These are phyloP conservation scores for Spatulosminthurus flaviceps DNA, from an alignment of 2,888 invertebrate genomes.

Conservation along the genomic window DNA sequence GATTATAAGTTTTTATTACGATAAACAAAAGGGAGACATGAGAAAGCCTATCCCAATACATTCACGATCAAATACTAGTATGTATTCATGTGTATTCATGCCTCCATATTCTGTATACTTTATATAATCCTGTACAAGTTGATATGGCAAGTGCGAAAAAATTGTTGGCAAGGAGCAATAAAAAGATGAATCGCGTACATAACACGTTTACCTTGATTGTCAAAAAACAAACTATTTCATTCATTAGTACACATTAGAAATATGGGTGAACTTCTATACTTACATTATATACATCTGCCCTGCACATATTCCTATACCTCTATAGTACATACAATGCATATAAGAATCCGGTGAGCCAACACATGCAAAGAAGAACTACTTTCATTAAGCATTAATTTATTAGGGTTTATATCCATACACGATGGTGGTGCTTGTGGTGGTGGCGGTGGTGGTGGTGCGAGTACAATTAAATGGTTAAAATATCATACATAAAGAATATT, in stretches of 20 bases:
- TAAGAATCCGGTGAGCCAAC: conserved; percentile 1
- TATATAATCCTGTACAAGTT: too few relatives aligned
- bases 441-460: neutral
- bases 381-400: conserved; percentile 42
- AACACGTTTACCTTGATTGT: conserved; percentile 47
- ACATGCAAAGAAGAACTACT: conserved; percentile 35
- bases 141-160: too few relatives aligned
- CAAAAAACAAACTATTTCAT: conserved; percentile 44
- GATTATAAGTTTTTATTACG: too few relatives aligned
- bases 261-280: conserved; percentile 10
- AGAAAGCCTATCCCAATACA: too few relatives aligned
- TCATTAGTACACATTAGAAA: conserved; percentile 29
- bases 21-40: too few relatives aligned
- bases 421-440: neutral
- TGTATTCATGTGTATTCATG: too few relatives aligned
- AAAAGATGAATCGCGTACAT: conserved; percentile 16
- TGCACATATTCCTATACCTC: neutral
- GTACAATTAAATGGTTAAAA: neutral
- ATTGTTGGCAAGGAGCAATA: neutral
- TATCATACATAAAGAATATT: neutral
- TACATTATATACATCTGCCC: too few relatives aligned
- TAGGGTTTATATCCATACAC: neutral
- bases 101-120: too few relatives aligned
- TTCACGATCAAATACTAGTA: too few relatives aligned
- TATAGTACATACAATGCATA: too few relatives aligned